phyloP scores from a whole-genome alignment of 2,888 invertebrate species.

The Drosophila mimetica region DNA sequence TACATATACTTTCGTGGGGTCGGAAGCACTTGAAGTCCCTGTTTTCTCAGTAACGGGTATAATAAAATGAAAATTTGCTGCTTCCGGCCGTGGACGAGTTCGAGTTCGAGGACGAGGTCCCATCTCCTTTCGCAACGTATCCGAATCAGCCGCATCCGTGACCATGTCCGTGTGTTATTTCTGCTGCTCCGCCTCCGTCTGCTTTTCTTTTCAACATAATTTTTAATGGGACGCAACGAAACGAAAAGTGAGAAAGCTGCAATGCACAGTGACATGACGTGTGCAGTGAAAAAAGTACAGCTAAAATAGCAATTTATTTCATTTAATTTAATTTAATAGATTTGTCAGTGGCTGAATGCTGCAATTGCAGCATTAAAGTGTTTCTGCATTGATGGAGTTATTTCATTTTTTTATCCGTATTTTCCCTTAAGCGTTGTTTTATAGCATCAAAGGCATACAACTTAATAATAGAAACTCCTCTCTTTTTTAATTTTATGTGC shows the following conservation, averaged over 20 bases:
- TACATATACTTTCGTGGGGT: not conserved
- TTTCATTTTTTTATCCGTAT: too few species aligned
- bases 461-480: too few species aligned
- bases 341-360: too few species aligned
- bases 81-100: slow-evolving; percentile 57
- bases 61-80: slow-evolving; percentile 77
- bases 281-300: too few species aligned
- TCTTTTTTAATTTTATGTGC: too few species aligned
- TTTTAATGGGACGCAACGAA: slow-evolving; percentile 80
- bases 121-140: slow-evolving; percentile 20
- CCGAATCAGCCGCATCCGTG: slow-evolving; percentile 65
- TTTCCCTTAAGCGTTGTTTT: too few species aligned
- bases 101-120: not conserved
- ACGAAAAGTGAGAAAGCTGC: slow-evolving; percentile 79
- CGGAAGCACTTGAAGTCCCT: not conserved
- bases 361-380: too few species aligned
- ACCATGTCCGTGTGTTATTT: slow-evolving; percentile 63
- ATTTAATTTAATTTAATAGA: not conserved
- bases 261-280: slow-evolving; percentile 14
- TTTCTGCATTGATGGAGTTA: too few species aligned
- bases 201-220: slow-evolving; percentile 66
- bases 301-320: not conserved
- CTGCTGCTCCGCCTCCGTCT: slow-evolving; percentile 12
- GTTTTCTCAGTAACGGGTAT: not conserved
- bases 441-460: too few species aligned